Evolutionary conservation across 2,113 vertebrate genomes (phyloP).

Genomic region (Grallaria varia): DNA sequence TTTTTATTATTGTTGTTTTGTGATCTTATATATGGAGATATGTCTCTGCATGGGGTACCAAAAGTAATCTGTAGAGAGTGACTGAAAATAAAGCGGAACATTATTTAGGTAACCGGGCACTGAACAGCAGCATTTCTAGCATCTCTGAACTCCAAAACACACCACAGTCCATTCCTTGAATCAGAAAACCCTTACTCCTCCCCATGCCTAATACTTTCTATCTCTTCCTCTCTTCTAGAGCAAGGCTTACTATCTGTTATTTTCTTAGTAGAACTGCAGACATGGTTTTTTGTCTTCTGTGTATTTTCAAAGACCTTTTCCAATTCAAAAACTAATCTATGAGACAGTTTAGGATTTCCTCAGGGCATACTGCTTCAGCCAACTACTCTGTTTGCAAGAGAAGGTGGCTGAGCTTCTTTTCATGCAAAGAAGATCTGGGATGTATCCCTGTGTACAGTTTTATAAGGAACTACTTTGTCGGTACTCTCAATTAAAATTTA

Average conservation of each 20-base stretch:
- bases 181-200: background rate
- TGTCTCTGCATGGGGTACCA: background rate
- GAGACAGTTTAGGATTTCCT: background rate
- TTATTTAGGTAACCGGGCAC: background rate
- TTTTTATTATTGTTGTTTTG: background rate
- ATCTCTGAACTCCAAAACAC: background rate
- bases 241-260: background rate
- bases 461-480: background rate
- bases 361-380: background rate
- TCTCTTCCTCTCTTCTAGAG: background rate
- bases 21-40: background rate
- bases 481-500: background rate
- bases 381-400: background rate
- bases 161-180: background rate
- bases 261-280: background rate
- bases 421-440: background rate
- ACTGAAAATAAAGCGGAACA: background rate
- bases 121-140: background rate
- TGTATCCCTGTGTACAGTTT: background rate
- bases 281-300: background rate
- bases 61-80: background rate
- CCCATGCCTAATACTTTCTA: fast-evolving
- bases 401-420: background rate
- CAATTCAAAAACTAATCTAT: background rate
- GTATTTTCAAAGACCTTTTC: background rate